Base-by-base conservation (phyloP, 2,797 vertebrate species). In the Hozukius guyotensis region DNA sequence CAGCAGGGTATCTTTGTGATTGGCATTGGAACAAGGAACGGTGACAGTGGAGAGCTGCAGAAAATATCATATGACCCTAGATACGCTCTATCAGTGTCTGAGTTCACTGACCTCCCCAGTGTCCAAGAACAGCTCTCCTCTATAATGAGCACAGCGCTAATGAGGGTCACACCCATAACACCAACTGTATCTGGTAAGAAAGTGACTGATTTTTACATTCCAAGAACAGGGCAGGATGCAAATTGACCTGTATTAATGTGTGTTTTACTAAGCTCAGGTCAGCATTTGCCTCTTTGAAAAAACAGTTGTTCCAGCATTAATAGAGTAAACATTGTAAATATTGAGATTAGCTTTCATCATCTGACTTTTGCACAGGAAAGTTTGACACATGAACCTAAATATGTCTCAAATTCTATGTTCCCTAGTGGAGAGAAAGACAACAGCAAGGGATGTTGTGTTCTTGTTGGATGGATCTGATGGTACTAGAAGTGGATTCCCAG, bases 21-120 rank as follows among this genome's bases (percentile, higher is more conserved):
- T 42, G 74, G 62, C 18, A 87, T 93, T 55, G 90, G 93, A 55
- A 82, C 86, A 9, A 95, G 85, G 67, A 91, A 87, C 2, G 96
- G 96, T 0, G 87, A 89, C 59, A 83, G 32, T 18, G 53, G 11
- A 60, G 90, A 90, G 62, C 68, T 93, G 38, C 67, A 83, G 70
- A 89, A 65, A 56, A 90, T 93, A 65, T 79, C 87, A 5, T 36
- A 49, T 55, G 86, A 90, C 1, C 84, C 89, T 11, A 91, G 32
- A 57, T 82, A 42, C 3, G 72, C 77, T 64, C 77, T 92, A 4
- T 84, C 77, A 14, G 81, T 92, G 62, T 73, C 80, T 78, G 81
- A 86, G 13, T 87, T 87, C 29, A 55, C 73, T 66, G 86, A 89
- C 74, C 88, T 91, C 20, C 82, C 89, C 64, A 79, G 20, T 68